Evolutionary conservation across 2,888 invertebrate genomes (phyloP).

Genomic region (Mythimna vitellina): DNA sequence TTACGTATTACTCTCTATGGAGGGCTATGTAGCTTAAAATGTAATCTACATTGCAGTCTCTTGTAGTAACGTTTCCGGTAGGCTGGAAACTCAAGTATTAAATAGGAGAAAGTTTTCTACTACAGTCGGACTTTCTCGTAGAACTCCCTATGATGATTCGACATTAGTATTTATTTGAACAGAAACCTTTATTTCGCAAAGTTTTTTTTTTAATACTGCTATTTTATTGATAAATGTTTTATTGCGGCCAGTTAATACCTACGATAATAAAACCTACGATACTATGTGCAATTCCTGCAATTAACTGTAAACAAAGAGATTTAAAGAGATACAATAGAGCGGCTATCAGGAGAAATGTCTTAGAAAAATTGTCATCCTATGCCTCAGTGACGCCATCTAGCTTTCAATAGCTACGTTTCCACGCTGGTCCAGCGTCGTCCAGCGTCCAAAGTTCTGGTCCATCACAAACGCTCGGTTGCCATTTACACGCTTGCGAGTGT

Average conservation of each 20-base stretch:
- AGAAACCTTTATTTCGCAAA: constrained; percentile 6
- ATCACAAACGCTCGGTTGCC: no score
- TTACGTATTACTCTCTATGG: constrained; percentile 13
- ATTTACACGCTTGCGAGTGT: no score
- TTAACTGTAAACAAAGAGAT: no score
- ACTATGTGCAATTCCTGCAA: constrained; percentile 1
- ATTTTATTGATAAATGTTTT: constrained; percentile 8
- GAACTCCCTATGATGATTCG: constrained; percentile 16
- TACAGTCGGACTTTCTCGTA: constrained; percentile 27
- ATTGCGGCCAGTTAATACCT: background rate
- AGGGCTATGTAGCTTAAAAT: constrained; percentile 9
- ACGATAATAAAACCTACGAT: no score
- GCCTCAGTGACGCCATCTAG: no score
- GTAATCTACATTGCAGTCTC: constrained; percentile 10
- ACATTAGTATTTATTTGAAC: constrained; percentile 19
- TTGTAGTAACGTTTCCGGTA: constrained; percentile 42
- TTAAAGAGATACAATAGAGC: no score
- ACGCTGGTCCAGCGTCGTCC: no score
- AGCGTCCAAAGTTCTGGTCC: no score
- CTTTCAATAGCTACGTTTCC: no score
- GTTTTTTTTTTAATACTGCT: background rate
- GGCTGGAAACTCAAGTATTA: constrained; percentile 35
- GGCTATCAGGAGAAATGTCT: no score
- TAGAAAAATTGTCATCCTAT: no score
- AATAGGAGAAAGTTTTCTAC: constrained; percentile 31